phyloP scores from a whole-genome alignment of 2,113 vertebrate genomes.

The Lepidothrix coronata region DNA sequence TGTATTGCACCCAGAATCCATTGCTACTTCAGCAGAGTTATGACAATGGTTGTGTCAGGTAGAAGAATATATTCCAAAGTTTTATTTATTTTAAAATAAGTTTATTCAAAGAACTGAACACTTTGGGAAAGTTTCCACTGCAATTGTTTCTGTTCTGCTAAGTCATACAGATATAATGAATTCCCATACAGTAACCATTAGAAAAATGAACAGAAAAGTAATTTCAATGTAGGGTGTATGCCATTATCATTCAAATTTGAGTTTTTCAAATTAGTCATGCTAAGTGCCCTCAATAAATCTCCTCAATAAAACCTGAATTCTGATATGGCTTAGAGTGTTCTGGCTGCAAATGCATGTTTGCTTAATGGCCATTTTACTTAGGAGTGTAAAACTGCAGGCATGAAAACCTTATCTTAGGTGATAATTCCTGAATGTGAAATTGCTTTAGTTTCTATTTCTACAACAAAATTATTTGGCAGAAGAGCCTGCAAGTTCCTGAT shows the following conservation, averaged over 20 bases:
- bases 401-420: not conserved
- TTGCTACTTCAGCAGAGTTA: not conserved
- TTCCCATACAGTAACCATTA: not conserved
- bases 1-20: not conserved
- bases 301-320: not conserved
- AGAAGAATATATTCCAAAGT: not conserved
- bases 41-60: not conserved
- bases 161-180: not conserved
- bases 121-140: not conserved
- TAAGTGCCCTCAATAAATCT: not conserved
- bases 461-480: not conserved
- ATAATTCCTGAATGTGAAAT: not conserved
- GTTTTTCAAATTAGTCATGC: not conserved
- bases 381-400: not conserved
- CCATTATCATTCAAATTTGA: not conserved
- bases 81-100: not conserved
- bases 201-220: conserved; percentile 1
- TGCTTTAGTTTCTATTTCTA: not conserved
- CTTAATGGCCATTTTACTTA: not conserved
- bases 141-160: not conserved
- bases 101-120: not conserved
- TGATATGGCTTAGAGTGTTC: not conserved
- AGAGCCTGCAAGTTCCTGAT: not conserved
- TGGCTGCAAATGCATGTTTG: not conserved
- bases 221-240: not conserved